These are phyloP conservation scores for Pecten maximus DNA, from an alignment of 2,888 invertebrate species.

Conservation along the genomic window DNA sequence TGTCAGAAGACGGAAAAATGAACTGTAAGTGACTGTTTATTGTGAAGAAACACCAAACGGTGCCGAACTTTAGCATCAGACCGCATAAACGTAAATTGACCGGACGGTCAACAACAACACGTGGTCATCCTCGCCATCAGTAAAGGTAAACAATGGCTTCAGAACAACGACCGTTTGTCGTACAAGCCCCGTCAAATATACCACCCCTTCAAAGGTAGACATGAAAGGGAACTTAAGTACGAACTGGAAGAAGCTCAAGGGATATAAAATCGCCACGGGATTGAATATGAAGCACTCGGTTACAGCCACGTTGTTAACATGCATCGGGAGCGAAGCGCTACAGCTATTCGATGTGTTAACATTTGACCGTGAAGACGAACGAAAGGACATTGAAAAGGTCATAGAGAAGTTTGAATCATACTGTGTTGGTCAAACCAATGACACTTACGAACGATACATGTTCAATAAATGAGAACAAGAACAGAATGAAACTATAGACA, in stretches of 20 bases:
- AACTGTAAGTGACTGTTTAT: no score
- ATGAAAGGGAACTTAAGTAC: slow-evolving; percentile 47
- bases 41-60: no score
- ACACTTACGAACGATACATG: slow-evolving; percentile 56
- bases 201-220: slow-evolving; percentile 49
- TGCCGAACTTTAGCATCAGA: no score
- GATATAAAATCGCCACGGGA: slow-evolving; percentile 46
- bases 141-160: not conserved
- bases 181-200: slow-evolving; percentile 36
- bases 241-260: slow-evolving; percentile 46
- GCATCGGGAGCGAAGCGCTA: slow-evolving; percentile 52
- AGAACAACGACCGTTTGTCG: no score
- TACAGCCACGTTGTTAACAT: slow-evolving; percentile 51
- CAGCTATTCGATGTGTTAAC: slow-evolving; percentile 50
- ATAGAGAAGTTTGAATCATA: slow-evolving; percentile 53
- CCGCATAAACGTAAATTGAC: no score
- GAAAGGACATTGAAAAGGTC: slow-evolving; percentile 48
- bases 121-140: no score
- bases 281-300: slow-evolving; percentile 35
- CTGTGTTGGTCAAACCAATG: slow-evolving; percentile 51
- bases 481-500: slow-evolving; percentile 43
- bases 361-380: slow-evolving; percentile 46
- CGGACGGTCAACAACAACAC: no score
- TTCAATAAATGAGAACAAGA: slow-evolving; percentile 57
- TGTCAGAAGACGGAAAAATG: no score